Conservation (phyloP, 2,113 vertebrate genomes). For the Daphoenositta chrysoptera region DNA sequence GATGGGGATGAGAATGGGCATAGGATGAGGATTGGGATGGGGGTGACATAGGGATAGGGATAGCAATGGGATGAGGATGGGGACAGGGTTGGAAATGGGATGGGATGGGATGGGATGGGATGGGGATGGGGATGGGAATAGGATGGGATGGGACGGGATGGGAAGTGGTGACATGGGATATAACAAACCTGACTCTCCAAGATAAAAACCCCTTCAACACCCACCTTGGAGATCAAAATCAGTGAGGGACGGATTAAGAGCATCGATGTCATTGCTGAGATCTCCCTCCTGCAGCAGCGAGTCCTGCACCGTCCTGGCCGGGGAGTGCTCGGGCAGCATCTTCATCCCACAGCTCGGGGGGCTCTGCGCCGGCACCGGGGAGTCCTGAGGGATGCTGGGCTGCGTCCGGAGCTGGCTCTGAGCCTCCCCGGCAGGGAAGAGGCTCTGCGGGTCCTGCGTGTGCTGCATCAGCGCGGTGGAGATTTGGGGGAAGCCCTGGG, state of each 20-base stretch:
- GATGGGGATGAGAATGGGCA: no score
- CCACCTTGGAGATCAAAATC: conserved; percentile 92
- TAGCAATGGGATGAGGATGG: no score
- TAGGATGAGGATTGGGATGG: no score
- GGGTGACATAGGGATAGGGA: not conserved
- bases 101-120: not conserved
- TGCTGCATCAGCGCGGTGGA: conserved; percentile 71
- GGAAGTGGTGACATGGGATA: not conserved
- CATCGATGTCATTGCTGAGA: conserved; percentile 84
- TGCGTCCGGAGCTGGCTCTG: conserved; percentile 66
- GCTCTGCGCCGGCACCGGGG: conserved; percentile 77
- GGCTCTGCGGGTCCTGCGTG: conserved; percentile 43
- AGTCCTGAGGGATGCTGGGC: conserved; percentile 70
- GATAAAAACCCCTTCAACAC: not conserved
- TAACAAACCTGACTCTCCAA: no score
- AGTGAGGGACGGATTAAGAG: conserved; percentile 89
- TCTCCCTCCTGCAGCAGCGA: conserved; percentile 83
- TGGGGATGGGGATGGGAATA: not conserved
- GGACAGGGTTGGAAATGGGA: no score
- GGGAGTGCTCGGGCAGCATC: conserved; percentile 71
- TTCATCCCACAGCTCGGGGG: conserved; percentile 71
- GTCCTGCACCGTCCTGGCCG: conserved; percentile 78
- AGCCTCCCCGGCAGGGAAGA: conserved; percentile 65
- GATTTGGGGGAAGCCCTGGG: conserved; percentile 73
- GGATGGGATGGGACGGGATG: not conserved